Conservation (phyloP, 2,113 vertebrate genomes). For the Thermophis baileyi region DNA sequence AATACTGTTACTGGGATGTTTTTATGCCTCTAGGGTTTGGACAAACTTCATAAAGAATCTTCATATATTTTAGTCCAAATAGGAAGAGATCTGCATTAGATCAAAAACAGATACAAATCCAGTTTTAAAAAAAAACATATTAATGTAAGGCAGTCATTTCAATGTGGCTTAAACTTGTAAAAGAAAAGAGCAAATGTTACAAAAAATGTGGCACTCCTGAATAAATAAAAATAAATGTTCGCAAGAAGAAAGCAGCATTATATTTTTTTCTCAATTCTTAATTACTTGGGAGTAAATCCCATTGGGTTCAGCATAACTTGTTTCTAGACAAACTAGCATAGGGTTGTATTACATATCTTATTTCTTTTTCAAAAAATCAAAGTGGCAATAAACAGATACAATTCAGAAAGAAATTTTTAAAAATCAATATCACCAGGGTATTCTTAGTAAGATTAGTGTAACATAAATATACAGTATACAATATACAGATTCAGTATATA, state of each 20-base stretch:
- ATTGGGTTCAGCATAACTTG: not conserved
- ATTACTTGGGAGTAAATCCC: not conserved
- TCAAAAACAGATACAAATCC: not conserved
- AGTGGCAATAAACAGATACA: not conserved
- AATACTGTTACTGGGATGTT: no score
- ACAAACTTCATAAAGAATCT: no score
- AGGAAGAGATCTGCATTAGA: not conserved
- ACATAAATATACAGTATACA: no score
- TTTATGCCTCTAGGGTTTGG: no score
- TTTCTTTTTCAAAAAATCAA: not conserved
- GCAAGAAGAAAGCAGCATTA: not conserved
- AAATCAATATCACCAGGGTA: not conserved
- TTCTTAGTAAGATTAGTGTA: not conserved
- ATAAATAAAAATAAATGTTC: slow-evolving; percentile 14
- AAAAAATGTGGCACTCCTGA: not conserved
- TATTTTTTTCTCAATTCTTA: not conserved
- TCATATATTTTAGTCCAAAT: no score
- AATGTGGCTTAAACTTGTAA: not conserved
- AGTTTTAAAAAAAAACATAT: not conserved
- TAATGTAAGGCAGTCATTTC: not conserved
- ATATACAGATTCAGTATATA: no score
- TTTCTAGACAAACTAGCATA: not conserved
- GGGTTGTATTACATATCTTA: not conserved
- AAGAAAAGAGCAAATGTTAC: not conserved
- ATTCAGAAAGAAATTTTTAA: not conserved